Percentiles rank a stretch among this genome's conserved stretches.
Conservation (phyloP, 2,888 invertebrate species). For the Rhogogaster chlorosoma region DNA sequence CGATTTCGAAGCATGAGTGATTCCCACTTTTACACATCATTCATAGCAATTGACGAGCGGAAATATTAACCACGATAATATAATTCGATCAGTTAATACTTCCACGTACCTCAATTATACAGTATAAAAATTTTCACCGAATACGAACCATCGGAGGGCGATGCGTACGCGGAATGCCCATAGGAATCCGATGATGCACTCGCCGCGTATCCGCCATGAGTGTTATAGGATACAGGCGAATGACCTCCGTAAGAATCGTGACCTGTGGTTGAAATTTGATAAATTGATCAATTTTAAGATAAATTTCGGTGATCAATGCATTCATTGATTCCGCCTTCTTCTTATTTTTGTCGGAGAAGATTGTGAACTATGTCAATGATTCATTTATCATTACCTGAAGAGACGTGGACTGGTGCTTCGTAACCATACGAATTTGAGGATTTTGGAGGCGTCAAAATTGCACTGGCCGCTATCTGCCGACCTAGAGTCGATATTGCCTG, state of each 20-base stretch:
- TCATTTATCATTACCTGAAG: background rate
- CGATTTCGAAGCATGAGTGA: background rate
- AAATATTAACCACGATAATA: background rate
- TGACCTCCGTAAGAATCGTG: conserved; percentile 68
- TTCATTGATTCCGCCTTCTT: background rate
- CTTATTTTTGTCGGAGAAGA: background rate
- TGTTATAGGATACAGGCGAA: conserved; percentile 60
- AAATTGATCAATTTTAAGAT: background rate
- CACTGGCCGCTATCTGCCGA: conserved; percentile 88
- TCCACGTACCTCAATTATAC: background rate
- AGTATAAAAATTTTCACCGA: background rate
- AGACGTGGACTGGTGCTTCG: conserved; percentile 49
- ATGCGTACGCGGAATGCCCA: conserved; percentile 59
- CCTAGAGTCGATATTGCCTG: conserved; percentile 90
- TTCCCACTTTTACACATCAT: background rate
- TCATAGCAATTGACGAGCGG: background rate
- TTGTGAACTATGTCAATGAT: background rate
- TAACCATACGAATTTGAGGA: conserved; percentile 55
- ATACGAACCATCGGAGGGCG: conserved; percentile 67
- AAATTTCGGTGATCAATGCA: background rate
- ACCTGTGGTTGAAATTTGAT: conserved; percentile 11
- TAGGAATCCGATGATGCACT: conserved; percentile 56
- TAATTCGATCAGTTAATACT: background rate
- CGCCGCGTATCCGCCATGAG: conserved; percentile 60
- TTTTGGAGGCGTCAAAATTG: conserved; percentile 81